These are phyloP conservation scores for Psophia crepitans DNA, from an alignment of 2,113 vertebrate genomes.

Conservation along the genomic window DNA sequence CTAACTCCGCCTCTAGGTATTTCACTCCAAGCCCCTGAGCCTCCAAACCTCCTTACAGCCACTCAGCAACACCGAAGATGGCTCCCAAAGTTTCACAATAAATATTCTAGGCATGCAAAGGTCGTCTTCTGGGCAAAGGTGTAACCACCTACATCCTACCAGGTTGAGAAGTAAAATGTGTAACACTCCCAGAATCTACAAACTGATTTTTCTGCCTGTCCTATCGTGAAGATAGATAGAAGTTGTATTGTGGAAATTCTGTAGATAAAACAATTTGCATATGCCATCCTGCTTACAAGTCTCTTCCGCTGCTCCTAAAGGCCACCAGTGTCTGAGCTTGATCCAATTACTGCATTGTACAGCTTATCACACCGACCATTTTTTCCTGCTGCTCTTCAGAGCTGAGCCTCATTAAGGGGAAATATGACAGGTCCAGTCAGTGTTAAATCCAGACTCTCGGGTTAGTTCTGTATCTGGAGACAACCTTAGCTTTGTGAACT, in stretches of 20 bases:
- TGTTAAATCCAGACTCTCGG: neutral
- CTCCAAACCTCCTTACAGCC: neutral
- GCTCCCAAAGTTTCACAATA: neutral
- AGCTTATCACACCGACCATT: conserved; percentile 7
- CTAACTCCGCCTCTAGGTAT: neutral
- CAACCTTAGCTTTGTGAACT: neutral
- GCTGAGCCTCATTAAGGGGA: conserved; percentile 64
- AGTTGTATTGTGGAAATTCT: neutral
- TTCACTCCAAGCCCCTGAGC: neutral
- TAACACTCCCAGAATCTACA: neutral
- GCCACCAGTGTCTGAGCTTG: conserved; percentile 25
- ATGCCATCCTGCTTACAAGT: conserved; percentile 26
- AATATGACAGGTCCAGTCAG: conserved; percentile 50
- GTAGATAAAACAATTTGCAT: conserved; percentile 10
- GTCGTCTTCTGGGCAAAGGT: neutral
- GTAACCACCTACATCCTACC: neutral
- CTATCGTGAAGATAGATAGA: neutral
- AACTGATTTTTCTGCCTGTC: neutral
- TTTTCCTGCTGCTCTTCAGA: conserved; percentile 5
- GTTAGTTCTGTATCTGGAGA: conserved; percentile 36
- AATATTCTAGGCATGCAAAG: neutral
- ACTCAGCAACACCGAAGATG: neutral
- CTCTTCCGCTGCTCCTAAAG: conserved; percentile 16
- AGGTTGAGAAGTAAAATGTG: neutral
- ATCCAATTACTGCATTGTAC: conserved; percentile 57